Evolutionary conservation across 2,797 vertebrate genomes (phyloP).

Genomic region (Erithacus rubecula): DNA sequence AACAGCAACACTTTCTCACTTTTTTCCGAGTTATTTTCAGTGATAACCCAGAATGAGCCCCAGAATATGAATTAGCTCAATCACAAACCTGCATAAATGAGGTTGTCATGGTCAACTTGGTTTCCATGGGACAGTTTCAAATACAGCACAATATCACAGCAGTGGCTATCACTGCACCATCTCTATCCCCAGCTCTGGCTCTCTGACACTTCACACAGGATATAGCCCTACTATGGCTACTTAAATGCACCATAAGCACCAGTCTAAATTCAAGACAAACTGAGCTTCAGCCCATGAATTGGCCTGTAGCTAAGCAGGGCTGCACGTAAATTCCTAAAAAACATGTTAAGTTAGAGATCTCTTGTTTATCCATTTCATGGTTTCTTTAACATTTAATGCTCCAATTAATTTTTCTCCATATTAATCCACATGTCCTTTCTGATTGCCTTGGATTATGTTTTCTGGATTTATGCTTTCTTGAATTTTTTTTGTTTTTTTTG

Average conservation of each 20-base stretch:
- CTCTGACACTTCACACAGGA: background rate
- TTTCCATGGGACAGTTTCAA: background rate
- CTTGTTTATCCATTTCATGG: background rate
- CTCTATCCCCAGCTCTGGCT: background rate
- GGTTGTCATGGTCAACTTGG: background rate
- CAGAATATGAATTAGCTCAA: background rate
- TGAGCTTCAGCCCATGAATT: background rate
- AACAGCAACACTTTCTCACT: background rate
- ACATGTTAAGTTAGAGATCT: background rate
- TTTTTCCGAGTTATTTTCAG: background rate
- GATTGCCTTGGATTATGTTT: constrained; percentile 14
- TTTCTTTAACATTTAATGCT: constrained; percentile 49
- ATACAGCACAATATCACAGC: background rate
- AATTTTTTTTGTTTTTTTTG: background rate
- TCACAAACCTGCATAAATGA: background rate
- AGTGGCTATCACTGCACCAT: background rate
- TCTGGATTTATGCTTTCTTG: constrained; percentile 8
- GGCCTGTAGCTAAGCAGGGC: background rate
- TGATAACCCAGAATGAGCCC: background rate
- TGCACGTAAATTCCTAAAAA: background rate
- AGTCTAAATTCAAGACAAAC: background rate
- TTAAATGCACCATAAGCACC: background rate
- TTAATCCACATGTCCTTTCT: constrained; percentile 12
- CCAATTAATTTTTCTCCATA: constrained; percentile 13
- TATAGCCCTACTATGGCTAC: background rate